A percentile compares a stretch with the other conserved stretches of the same genome.
These are phyloP conservation scores for Drosophila prolongata DNA, from an alignment of 2,888 invertebrate genomes.

Conservation along the genomic window DNA sequence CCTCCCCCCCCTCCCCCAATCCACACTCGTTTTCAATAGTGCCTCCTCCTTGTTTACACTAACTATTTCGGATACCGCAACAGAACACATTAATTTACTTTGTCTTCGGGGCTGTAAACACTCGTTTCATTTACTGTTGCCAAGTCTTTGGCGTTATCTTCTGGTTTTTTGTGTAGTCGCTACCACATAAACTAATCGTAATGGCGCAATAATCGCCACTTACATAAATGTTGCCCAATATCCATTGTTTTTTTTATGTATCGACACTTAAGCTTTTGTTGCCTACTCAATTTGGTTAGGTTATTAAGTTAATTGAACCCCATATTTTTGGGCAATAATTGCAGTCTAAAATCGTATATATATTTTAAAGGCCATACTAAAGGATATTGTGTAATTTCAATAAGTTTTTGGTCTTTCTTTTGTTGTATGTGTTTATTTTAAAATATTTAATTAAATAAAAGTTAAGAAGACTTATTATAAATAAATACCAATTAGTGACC, in stretches of 20 bases:
- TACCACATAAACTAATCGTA: conserved; percentile 56
- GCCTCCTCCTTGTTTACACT: conserved; percentile 60
- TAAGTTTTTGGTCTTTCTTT: no score
- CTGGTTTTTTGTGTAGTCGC: conserved; percentile 20
- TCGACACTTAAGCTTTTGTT: conserved; percentile 11
- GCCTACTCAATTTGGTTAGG: conserved; percentile 13
- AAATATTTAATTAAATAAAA: no score
- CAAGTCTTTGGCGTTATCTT: conserved; percentile 32
- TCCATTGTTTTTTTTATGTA: conserved; percentile 54
- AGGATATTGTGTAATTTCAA: neutral
- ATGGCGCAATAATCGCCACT: conserved; percentile 74
- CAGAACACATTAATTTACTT: conserved; percentile 72
- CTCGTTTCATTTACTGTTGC: conserved; percentile 45
- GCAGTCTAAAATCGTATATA: no score
- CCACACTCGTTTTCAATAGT: conserved; percentile 23
- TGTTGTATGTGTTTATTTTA: conserved; percentile 41
- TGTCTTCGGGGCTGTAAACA: conserved; percentile 68
- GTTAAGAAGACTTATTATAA: no score
- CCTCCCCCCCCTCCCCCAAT: no score
- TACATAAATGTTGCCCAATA: conserved; percentile 65
- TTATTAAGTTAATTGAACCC: conserved; percentile 56
- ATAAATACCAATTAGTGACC: no score
- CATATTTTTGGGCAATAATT: neutral
- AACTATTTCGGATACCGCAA: conserved; percentile 56
- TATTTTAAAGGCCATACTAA: no score